These are phyloP conservation scores for Corythoichthys intestinalis DNA, from an alignment of 2,113 vertebrate genomes.

Conservation along the genomic window DNA sequence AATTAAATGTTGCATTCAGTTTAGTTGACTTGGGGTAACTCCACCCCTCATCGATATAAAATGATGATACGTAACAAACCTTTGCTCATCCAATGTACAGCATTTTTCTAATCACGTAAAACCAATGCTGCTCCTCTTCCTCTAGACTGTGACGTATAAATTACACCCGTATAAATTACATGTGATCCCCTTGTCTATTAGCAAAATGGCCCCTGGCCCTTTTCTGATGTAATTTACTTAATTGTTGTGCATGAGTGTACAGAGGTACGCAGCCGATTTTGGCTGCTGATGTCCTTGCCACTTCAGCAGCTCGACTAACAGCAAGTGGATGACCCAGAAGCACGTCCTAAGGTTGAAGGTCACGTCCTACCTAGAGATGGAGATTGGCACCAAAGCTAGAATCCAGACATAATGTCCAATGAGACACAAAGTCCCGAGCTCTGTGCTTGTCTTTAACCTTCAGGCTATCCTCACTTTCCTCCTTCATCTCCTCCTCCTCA, in stretches of 20 bases:
- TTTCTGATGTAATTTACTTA: slow-evolving; percentile 74
- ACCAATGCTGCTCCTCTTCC: slow-evolving; percentile 37
- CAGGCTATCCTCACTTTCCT: slow-evolving; percentile 32
- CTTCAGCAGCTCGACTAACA: not conserved
- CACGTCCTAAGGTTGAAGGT: not conserved
- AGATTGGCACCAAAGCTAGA: not conserved
- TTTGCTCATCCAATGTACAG: not conserved
- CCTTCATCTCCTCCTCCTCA: slow-evolving; percentile 40
- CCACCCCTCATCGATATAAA: too few relatives aligned
- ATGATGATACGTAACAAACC: too few relatives aligned
- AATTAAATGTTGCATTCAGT: too few relatives aligned
- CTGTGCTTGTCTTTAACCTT: slow-evolving; percentile 36
- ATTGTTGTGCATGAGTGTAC: slow-evolving; percentile 70
- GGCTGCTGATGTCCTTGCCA: not conserved
- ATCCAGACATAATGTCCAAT: not conserved
- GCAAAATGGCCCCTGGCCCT: slow-evolving; percentile 61
- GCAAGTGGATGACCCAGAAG: not conserved
- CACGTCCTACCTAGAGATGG: not conserved
- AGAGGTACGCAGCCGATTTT: slow-evolving; percentile 23
- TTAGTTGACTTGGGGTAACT: too few relatives aligned
- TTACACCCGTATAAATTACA: slow-evolving; percentile 45
- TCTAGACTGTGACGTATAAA: slow-evolving; percentile 33
- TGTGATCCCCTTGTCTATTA: slow-evolving; percentile 60
- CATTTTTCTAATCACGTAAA: not conserved
- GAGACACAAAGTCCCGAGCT: not conserved